Evolutionary conservation across 2,113 vertebrate genomes (phyloP).

Genomic region (Myrmecophaga tridactyla): DNA sequence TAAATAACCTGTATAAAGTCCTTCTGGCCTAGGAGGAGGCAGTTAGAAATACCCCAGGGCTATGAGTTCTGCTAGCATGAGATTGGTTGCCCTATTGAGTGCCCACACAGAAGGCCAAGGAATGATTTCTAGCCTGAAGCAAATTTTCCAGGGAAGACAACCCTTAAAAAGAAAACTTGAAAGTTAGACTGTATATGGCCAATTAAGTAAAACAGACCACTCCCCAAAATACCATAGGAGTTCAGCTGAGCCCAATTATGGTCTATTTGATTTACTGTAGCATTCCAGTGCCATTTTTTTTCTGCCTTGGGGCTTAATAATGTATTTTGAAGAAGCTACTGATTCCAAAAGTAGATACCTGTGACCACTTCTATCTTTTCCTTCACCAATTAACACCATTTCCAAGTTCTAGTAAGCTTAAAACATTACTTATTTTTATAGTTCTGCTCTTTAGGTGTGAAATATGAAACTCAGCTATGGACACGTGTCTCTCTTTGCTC

Average conservation of each 20-base stretch:
- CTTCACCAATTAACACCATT: conserved; percentile 50
- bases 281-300: neutral
- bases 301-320: neutral
- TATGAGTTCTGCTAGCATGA: neutral
- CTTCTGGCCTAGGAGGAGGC: neutral
- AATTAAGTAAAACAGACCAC: neutral
- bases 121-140: neutral
- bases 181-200: neutral
- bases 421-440: conserved; percentile 69
- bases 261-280: neutral
- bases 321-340: conserved; percentile 20
- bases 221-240: neutral
- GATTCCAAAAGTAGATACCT: conserved; percentile 39
- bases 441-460: conserved; percentile 68
- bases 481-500: conserved; percentile 65
- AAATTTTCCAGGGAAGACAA: neutral
- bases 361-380: conserved; percentile 15
- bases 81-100: neutral
- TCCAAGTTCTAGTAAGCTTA: conserved; percentile 20
- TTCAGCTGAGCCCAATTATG: neutral
- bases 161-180: neutral
- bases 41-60: neutral
- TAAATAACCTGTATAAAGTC: neutral
- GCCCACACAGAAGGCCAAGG: neutral
- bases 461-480: conserved; percentile 54